phyloP scores from a whole-genome alignment of 2,113 vertebrate species.

The Cinclus mexicanus region DNA sequence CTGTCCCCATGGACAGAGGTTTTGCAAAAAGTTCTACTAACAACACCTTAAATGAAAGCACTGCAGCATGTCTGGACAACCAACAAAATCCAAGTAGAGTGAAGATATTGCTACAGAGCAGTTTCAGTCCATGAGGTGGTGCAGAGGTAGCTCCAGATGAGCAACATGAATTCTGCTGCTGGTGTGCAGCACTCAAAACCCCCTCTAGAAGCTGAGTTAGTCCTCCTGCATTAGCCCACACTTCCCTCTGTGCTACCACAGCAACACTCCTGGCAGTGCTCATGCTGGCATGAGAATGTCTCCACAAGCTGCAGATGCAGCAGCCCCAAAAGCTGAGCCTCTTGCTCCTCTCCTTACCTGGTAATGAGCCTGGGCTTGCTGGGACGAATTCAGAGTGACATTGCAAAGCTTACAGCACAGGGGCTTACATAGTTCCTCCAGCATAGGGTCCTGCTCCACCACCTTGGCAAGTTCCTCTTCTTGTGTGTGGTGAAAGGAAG shows the following conservation, averaged over 20 bases:
- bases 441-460: constrained; percentile 84
- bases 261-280: neutral
- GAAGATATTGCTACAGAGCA: neutral
- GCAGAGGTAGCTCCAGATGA: neutral
- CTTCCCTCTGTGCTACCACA: constrained; percentile 9
- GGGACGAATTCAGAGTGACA: constrained; percentile 94
- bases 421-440: constrained; percentile 97
- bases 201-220: neutral
- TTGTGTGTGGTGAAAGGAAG: constrained; percentile 77
- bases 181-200: neutral
- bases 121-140: neutral
- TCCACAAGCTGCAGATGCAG: neutral
- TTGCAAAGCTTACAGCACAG: constrained; percentile 98
- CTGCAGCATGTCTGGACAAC: neutral
- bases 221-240: neutral
- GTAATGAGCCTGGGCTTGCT: constrained; percentile 98
- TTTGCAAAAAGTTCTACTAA: neutral
- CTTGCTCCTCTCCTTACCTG: constrained; percentile 81
- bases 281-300: fast-evolving
- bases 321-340: neutral
- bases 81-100: neutral
- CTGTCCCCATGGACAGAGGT: neutral
- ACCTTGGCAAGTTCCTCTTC: constrained; percentile 82
- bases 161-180: neutral
- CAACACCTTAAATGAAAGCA: neutral